Evolutionary conservation across 2,797 vertebrate genomes (phyloP).

Genomic region (Microctenopoma steveboyesi): DNA sequence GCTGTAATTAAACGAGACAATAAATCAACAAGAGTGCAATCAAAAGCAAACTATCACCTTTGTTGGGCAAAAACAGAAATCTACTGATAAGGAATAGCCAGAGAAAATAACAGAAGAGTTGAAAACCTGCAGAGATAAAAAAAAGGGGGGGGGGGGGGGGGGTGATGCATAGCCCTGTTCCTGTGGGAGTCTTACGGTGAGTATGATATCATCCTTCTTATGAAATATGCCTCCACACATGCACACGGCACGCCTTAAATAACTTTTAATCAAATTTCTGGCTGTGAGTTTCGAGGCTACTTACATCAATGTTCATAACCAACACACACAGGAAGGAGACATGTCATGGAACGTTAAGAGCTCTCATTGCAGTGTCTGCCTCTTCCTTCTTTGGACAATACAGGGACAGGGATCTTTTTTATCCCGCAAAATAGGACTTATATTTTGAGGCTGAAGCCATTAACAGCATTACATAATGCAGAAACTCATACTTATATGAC

Average conservation of each 20-base stretch:
- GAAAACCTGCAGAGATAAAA: conserved; percentile 74
- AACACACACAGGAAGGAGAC: conserved; percentile 58
- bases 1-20: conserved; percentile 73
- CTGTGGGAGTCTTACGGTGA: conserved; percentile 73
- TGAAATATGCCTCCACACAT: conserved; percentile 71
- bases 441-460: not conserved
- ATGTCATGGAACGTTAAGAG: conserved; percentile 44
- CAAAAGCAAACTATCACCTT: conserved; percentile 56
- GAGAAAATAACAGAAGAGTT: conserved; percentile 56
- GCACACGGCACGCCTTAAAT: conserved; percentile 62
- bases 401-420: not conserved
- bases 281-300: conserved; percentile 64
- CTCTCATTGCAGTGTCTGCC: conserved; percentile 14
- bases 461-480: not conserved
- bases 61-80: conserved; percentile 43
- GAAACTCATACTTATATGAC: not conserved
- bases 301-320: conserved; percentile 68
- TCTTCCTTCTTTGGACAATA: conserved; percentile 21
- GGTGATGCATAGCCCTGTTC: conserved; percentile 74
- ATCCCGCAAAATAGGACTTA: not conserved
- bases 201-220: conserved; percentile 80
- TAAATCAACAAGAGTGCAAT: conserved; percentile 62
- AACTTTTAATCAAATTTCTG: conserved; percentile 80
- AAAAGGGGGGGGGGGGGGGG: conserved; percentile 59
- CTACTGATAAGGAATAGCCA: conserved; percentile 50